These are phyloP conservation scores for Oncorhynchus clarkii DNA, from an alignment of 2,113 vertebrate genomes.

Conservation along the genomic window DNA sequence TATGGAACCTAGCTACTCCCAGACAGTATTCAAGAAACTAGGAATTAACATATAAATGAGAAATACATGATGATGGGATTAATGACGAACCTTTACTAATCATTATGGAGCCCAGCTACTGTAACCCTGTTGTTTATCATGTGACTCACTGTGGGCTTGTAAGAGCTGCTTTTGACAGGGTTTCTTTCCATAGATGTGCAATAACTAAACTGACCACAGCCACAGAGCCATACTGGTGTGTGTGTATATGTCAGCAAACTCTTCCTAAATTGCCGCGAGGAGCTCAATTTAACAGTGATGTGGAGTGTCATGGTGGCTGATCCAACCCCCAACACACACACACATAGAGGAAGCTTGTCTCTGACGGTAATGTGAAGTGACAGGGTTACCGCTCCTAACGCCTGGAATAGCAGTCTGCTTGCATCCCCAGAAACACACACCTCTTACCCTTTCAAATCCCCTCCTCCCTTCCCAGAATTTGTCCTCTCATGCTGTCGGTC, in stretches of 20 bases:
- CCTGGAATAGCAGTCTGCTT: constrained; percentile 21
- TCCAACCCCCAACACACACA: background rate
- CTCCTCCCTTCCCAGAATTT: background rate
- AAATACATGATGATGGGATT: too few relatives aligned
- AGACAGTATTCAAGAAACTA: too few relatives aligned
- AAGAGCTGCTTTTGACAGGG: too few relatives aligned
- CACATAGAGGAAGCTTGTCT: constrained; percentile 5
- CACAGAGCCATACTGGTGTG: too few relatives aligned
- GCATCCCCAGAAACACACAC: background rate
- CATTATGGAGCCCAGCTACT: too few relatives aligned
- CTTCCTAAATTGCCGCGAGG: background rate
- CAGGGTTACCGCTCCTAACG: constrained; percentile 25
- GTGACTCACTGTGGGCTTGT: too few relatives aligned
- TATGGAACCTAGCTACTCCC: too few relatives aligned
- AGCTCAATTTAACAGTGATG: constrained; percentile 5
- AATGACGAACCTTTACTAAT: too few relatives aligned
- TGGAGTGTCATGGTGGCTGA: constrained; percentile 1
- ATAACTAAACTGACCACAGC: too few relatives aligned
- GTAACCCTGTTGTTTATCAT: too few relatives aligned
- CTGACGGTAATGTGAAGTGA: constrained; percentile 33
- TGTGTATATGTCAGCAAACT: constrained; percentile 1
- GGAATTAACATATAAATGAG: too few relatives aligned
- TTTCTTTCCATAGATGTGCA: too few relatives aligned
- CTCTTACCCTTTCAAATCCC: background rate
- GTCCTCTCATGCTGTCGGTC: background rate